phyloP scores from a whole-genome alignment of 2,888 invertebrate genomes.

The Hecatera dysodea region DNA sequence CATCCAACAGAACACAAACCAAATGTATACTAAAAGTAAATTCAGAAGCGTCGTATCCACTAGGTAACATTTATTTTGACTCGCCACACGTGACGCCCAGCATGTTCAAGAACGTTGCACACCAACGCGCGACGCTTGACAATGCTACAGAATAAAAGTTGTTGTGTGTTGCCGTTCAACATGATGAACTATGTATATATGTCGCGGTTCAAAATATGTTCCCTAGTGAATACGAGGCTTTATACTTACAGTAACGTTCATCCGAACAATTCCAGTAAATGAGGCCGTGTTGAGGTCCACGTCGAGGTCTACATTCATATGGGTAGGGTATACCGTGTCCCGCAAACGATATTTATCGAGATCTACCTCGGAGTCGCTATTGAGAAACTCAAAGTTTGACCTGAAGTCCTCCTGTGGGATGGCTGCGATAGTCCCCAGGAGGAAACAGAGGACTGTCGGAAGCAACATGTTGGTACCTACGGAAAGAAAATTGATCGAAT shows the following conservation, averaged over 20 bases:
- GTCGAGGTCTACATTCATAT: constrained; percentile 79
- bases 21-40: neutral
- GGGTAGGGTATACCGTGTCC: constrained; percentile 78
- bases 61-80: too few relatives aligned
- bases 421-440: constrained; percentile 75
- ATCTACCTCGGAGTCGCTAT: constrained; percentile 74
- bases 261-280: constrained; percentile 78
- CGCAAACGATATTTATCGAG: constrained; percentile 79
- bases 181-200: too few relatives aligned
- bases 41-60: too few relatives aligned
- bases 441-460: constrained; percentile 70
- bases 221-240: too few relatives aligned
- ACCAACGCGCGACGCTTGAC: too few relatives aligned
- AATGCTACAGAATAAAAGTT: too few relatives aligned
- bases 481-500: neutral
- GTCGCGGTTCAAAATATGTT: too few relatives aligned
- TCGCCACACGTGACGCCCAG: too few relatives aligned
- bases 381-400: constrained; percentile 78
- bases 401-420: constrained; percentile 77
- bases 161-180: too few relatives aligned
- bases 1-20: neutral
- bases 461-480: constrained; percentile 79
- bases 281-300: constrained; percentile 76
- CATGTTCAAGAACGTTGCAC: too few relatives aligned
- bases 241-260: constrained; percentile 78